phyloP scores from a whole-genome alignment of 2,888 invertebrate genomes.

The Spodoptera picta region DNA sequence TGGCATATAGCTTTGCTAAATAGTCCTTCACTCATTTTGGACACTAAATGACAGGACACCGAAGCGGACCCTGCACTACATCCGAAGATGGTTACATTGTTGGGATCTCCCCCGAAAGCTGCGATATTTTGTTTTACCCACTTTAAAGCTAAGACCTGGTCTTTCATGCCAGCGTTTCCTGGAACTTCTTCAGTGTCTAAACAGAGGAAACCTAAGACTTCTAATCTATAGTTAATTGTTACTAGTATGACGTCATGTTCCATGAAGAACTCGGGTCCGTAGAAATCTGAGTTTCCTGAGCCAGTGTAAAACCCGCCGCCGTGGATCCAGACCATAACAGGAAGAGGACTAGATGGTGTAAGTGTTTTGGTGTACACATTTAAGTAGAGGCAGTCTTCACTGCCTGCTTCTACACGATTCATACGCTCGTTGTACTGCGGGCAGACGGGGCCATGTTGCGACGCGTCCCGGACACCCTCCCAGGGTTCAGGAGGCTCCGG shows the following conservation, averaged over 20 bases:
- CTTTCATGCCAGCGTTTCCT: constrained; percentile 85
- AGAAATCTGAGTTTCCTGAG: constrained; percentile 83
- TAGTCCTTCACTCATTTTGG: constrained; percentile 79
- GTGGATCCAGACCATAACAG: constrained; percentile 87
- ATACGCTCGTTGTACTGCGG: constrained; percentile 84
- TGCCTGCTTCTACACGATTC: constrained; percentile 85
- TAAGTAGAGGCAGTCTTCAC: constrained; percentile 91
- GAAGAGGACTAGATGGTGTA: constrained; percentile 61
- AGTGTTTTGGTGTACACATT: constrained; percentile 89
- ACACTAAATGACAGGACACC: constrained; percentile 77
- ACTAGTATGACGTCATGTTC: constrained; percentile 79
- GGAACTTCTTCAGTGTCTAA: constrained; percentile 82
- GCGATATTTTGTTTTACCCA: constrained; percentile 83
- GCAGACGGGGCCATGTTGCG: constrained; percentile 79
- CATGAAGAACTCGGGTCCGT: constrained; percentile 85
- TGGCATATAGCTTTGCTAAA: constrained; percentile 86
- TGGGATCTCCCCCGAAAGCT: constrained; percentile 79
- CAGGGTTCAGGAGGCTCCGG: constrained; percentile 80
- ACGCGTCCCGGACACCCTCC: constrained; percentile 78
- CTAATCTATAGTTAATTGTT: constrained; percentile 84
- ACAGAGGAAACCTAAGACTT: constrained; percentile 84
- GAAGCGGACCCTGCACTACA: constrained; percentile 84
- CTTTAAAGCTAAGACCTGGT: constrained; percentile 83
- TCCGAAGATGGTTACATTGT: constrained; percentile 83
- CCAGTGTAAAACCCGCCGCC: constrained; percentile 86